Base-by-base conservation (phyloP, 2,888 invertebrate species). In the Campoplex nolae region DNA sequence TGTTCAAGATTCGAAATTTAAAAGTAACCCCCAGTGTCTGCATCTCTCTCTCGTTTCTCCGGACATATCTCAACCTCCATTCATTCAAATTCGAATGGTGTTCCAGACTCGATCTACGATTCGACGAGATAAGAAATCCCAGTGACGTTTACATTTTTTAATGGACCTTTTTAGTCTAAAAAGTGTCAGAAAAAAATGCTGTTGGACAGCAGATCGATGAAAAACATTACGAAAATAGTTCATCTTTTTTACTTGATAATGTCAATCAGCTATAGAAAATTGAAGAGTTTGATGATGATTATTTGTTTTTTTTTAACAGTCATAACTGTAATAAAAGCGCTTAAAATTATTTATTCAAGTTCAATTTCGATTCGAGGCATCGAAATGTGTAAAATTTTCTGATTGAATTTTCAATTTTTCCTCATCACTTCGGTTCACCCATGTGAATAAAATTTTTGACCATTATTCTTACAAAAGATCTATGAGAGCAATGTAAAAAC, bases 1-100 rank as follows among this genome's bases (percentile, higher is more conserved):
- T 92, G 92, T 91, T 87, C 73, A n/a, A 79, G 28, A 85, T 82
- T 51, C 75, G 45, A 74, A 65, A 45, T 77, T 23, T 54, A 9
- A 16, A 67, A 38, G 6, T 38, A 51, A 38, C 42, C 68, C 42
- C 62, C 68, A 38, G 74, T n/a, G 38, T 54, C 13, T 54, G 13
- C 38, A 35, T 74, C 56, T 51, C 18, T 56, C 35, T 38, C 35
- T 38, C 13, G 51, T 35, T 38, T 56, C 38, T 35, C 13, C 11
- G 18, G 51, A 23, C 71, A 54, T 56, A 11, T 38, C 54, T 74
- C 38, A 56, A 18, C 56, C 56, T 38, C 56, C 38, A n/a, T 56
- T 11, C 54, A 74, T 74, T 74, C 13, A 42, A 42, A 68, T 68
- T 68, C 68, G 68, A 38, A 42, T 68, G 42, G n/a, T 42, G 0